Evolutionary conservation across 2,797 vertebrate genomes (phyloP), one percentile per base, ranked within the genome.

Genomic region (Rhabdomys pumilio): DNA sequence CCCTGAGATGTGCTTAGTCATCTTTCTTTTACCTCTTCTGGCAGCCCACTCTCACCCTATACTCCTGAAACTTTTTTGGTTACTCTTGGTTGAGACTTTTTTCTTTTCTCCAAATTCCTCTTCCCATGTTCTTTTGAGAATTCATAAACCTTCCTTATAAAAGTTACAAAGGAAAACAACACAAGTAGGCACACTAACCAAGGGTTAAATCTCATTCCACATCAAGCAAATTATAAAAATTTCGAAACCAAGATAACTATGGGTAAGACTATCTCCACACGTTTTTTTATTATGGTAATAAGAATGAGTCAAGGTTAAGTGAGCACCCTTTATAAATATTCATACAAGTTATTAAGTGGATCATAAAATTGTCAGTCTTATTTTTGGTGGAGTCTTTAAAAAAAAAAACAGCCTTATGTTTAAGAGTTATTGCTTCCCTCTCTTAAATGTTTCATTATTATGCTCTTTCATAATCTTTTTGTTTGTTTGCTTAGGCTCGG

Each of bases 261-360:
- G 53, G 55, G 12, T 41, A 80, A 47, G 15, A 69, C 6, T 88
- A 31, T 75, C 5, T 89, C 20, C 50, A 75, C 3, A 2, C 82
- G n/a, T 75, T 55, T 94, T 94, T 38, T 86, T 96, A 76, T 88
- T 90, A 79, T 8, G 72, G 82, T 17, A 81, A 87, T 89, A 81
- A 41, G 17, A 73, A 81, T 83, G 91, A 34, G 17, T 83, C 59
- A 63, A 91, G 24, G 7, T 95, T 93, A 81, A 81, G 7, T 81
- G 38, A 94, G 41, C 67, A 94, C 31, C 29, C 5, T 85, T 91
- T 81, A 94, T 89, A 41, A 84, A 88, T 94, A 85, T 75, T 29
- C 4, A 19, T 91, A 34, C 1, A 55, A 84, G 86, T 94, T 91
- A 84, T 44, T 79, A 76, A 69, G 15, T 75, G 31, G 26, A 97